phyloP scores from a whole-genome alignment of 2,113 vertebrate genomes.

The Caranx melampygus region DNA sequence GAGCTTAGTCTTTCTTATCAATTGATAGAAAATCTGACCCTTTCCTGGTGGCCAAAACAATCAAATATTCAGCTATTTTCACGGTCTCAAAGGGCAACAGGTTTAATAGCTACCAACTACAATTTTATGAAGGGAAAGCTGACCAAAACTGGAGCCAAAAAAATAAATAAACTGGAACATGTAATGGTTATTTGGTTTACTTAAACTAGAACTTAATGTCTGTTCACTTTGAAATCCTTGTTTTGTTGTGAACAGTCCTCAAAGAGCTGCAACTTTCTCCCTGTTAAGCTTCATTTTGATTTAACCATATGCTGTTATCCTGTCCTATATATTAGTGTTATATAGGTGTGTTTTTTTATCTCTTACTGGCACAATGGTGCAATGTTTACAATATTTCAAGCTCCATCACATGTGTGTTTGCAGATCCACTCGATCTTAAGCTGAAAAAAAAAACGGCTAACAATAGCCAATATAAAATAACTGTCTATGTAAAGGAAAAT shows the following conservation, averaged over 20 bases:
- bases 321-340: background rate
- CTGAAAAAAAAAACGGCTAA: background rate
- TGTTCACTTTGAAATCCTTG: background rate
- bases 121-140: background rate
- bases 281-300: background rate
- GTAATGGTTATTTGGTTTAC: slow-evolving; percentile 6
- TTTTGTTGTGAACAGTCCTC: background rate
- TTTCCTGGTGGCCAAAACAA: background rate
- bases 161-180: too few relatives aligned
- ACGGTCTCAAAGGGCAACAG: background rate
- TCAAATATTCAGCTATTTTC: background rate
- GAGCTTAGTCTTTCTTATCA: background rate
- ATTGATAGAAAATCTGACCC: background rate
- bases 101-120: background rate
- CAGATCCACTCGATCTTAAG: background rate
- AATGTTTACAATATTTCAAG: background rate
- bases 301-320: background rate
- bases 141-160: background rate
- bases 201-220: background rate
- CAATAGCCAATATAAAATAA: background rate
- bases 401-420: background rate
- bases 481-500: background rate
- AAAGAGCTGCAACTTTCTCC: background rate
- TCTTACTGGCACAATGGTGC: background rate
- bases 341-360: background rate